Base-by-base conservation (phyloP, 37 sponge, comb jelly and placozoan species). In the Spongilla lacustris region DNA sequence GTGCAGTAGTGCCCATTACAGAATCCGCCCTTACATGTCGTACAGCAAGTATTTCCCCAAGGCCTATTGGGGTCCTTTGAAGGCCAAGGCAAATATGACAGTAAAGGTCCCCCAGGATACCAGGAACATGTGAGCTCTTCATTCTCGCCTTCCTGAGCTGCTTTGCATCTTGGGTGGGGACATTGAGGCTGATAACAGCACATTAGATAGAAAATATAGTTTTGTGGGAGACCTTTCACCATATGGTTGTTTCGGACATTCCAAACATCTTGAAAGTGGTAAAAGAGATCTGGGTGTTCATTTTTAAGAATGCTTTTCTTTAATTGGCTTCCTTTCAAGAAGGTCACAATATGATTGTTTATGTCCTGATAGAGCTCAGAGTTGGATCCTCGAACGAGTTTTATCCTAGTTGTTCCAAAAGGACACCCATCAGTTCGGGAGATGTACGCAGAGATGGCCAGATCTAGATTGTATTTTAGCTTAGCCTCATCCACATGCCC, bases 401-500 rank as follows among this genome's bases (percentile, higher is more conserved):
- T 41, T 23, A 81, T 82, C 1, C 8, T 27, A 17, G 89, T 77
- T 0, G 82, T 73, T 29, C 89, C 89, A 83, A 83, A 88, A n/a
- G 78, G 83, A 69, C 78, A 69, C 0, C 66, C 50, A 77, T 88
- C 11, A 23, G 83, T 83, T 25, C 83, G 21, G 49, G 17, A 22
- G 68, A 88, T 80, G 50, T 87, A 87, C 24, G 77, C 88, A 33
- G 30, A 38, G 46, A 76, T 88, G 24, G 88, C 88, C 22, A 81
- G 49, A 17, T 50, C 50, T 28, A 87, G 38, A 72, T 87, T 87
- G 8, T 74, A 13, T 10, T 13, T 74, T 8, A 81, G 27, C 49
- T 74, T 80, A 14, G 66, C 76, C 27, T 81, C 23, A 66, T 87
- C 88, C 9, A 87, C 25, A 21, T 73, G 24, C n/a, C 83, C 83